Conservation (phyloP, 2,797 vertebrate species). For the Diplodus sargus region DNA sequence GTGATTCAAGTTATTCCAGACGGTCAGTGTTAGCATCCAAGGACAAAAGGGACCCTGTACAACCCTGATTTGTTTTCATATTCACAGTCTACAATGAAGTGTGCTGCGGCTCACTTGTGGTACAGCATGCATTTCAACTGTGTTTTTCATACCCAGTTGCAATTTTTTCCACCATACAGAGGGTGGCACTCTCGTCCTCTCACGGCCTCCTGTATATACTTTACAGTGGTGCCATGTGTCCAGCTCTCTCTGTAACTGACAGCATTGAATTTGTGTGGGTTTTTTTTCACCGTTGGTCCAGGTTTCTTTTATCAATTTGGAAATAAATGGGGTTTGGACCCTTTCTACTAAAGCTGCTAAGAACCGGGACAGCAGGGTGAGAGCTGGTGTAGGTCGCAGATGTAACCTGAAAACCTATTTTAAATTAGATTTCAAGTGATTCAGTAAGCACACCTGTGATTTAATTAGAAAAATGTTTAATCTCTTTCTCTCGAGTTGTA, state of each 20-base stretch:
- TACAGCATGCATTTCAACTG: neutral
- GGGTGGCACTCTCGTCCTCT: conserved; percentile 69
- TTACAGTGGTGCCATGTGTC: neutral
- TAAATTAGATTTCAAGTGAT: conserved; percentile 36
- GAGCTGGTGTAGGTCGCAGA: neutral
- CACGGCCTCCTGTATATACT: neutral
- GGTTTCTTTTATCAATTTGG: conserved; percentile 44
- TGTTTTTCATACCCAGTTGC: conserved; percentile 7
- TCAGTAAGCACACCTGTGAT: conserved; percentile 27
- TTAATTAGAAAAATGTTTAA: conserved; percentile 15
- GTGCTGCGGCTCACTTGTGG: neutral
- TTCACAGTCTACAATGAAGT: neutral
- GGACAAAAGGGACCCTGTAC: conserved; percentile 16
- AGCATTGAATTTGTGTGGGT: conserved; percentile 28
- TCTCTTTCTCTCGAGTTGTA: neutral
- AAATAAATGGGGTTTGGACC: conserved; percentile 23
- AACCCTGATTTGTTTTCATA: conserved; percentile 31
- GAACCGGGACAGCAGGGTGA: neutral
- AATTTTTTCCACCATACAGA: conserved; percentile 52
- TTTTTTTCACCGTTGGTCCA: conserved; percentile 18
- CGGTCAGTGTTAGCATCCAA: neutral
- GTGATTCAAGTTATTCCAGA: neutral
- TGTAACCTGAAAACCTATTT: conserved; percentile 29
- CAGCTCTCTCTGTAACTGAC: conserved; percentile 35
- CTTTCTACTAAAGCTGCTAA: conserved; percentile 8